These are phyloP conservation scores for Agrenia bidenticulata DNA, from an alignment of 2,888 invertebrate species.

Conservation along the genomic window DNA sequence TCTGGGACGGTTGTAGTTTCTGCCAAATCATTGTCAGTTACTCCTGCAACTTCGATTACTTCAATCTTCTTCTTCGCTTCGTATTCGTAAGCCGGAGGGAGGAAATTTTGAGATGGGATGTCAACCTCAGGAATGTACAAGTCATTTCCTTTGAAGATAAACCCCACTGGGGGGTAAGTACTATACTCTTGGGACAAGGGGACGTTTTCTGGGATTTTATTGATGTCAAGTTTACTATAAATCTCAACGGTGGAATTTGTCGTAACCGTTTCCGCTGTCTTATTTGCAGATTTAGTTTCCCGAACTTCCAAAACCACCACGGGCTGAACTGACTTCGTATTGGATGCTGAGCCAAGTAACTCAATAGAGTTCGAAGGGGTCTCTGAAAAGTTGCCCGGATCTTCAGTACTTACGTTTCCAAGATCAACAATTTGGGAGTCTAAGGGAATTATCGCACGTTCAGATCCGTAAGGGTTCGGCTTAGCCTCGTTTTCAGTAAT, in stretches of 20 bases:
- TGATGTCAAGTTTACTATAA: slow-evolving; percentile 22
- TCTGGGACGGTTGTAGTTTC: not conserved
- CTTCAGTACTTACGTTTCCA: too few relatives aligned
- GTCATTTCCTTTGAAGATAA: slow-evolving; percentile 34
- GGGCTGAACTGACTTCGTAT: not conserved
- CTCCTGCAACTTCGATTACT: slow-evolving; percentile 7
- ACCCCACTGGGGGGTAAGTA: slow-evolving; percentile 36
- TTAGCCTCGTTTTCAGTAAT: slow-evolving; percentile 16
- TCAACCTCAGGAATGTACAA: slow-evolving; percentile 27
- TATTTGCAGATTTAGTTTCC: too few relatives aligned
- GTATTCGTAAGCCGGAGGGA: slow-evolving; percentile 22
- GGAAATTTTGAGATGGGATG: slow-evolving; percentile 29
- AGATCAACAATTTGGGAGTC: not conserved
- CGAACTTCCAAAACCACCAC: not conserved
- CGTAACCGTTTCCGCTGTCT: too few relatives aligned
- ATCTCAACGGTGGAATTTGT: not conserved
- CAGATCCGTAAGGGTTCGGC: slow-evolving; percentile 28
- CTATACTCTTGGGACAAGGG: slow-evolving; percentile 25
- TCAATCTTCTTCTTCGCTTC: slow-evolving; percentile 10
- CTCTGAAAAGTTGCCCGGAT: not conserved
- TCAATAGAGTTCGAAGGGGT: not conserved
- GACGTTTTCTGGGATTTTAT: slow-evolving; percentile 16
- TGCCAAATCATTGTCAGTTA: not conserved
- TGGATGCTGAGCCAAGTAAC: too few relatives aligned
- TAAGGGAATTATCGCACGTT: not conserved